Evolutionary conservation across 2,797 vertebrate species (phyloP).

Genomic region (Lepidocolaptes lacrymiger): DNA sequence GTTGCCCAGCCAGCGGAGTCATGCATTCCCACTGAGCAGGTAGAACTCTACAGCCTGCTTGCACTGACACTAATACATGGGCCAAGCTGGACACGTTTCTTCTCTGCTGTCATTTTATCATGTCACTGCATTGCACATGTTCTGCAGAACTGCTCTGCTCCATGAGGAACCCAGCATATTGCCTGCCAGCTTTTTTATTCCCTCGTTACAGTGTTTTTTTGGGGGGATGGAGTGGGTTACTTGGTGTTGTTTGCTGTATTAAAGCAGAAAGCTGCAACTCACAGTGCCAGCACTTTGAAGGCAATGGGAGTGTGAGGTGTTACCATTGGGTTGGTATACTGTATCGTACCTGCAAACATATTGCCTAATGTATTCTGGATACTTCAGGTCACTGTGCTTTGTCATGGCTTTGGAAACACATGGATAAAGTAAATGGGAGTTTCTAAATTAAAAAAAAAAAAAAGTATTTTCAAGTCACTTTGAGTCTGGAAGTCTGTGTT

Average conservation of each 20-base stretch:
- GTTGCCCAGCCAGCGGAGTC: not conserved
- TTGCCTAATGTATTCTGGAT: not conserved
- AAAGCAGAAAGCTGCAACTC: not conserved
- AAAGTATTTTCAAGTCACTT: not conserved
- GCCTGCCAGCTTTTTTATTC: not conserved
- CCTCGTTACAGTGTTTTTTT: fast-evolving
- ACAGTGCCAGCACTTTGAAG: not conserved
- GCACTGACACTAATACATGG: not conserved
- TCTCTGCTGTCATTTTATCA: not conserved
- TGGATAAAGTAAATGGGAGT: not conserved
- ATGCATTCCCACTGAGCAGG: not conserved
- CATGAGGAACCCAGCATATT: not conserved
- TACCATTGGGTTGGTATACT: not conserved
- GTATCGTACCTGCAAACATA: not conserved
- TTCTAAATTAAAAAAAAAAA: not conserved
- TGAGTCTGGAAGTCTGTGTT: not conserved
- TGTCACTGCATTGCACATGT: not conserved
- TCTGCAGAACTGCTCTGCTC: not conserved
- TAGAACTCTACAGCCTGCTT: not conserved
- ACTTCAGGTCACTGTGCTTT: not conserved
- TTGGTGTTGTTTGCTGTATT: not conserved
- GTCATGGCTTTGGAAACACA: not conserved
- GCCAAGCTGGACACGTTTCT: not conserved
- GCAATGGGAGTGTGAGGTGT: not conserved
- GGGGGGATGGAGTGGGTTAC: not conserved